A percentile compares a stretch with the other conserved stretches of the same genome.
Evolutionary conservation across 2,888 invertebrate genomes (phyloP).

Genomic region (Apamea sordens): DNA sequence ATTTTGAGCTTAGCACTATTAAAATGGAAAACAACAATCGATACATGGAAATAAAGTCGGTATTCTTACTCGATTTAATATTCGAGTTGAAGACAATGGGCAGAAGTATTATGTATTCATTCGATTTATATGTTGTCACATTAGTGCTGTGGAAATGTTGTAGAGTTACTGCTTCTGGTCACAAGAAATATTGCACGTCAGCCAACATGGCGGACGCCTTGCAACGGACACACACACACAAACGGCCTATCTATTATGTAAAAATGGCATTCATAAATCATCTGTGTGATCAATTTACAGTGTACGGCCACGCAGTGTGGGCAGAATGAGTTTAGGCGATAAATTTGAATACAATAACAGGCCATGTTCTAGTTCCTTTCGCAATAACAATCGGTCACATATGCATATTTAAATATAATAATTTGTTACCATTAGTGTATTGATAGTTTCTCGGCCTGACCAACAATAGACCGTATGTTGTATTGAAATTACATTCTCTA

Average conservation of each 20-base stretch:
- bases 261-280: slow-evolving; percentile 78
- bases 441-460: slow-evolving; percentile 36
- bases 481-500: slow-evolving; percentile 17
- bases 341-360: slow-evolving; percentile 75
- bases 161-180: slow-evolving; percentile 65
- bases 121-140: slow-evolving; percentile 67
- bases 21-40: slow-evolving; percentile 50
- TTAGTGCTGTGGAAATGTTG: slow-evolving; percentile 61
- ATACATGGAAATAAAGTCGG: slow-evolving; percentile 51
- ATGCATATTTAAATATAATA: slow-evolving; percentile 58
- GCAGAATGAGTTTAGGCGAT: slow-evolving; percentile 75
- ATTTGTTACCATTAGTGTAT: slow-evolving; percentile 51
- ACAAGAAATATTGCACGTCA: slow-evolving; percentile 71
- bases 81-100: slow-evolving; percentile 71
- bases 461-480: slow-evolving; percentile 17
- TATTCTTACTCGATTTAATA: slow-evolving; percentile 54
- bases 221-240: slow-evolving; percentile 56
- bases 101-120: slow-evolving; percentile 69
- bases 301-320: slow-evolving; percentile 73
- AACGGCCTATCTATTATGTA: slow-evolving; percentile 74
- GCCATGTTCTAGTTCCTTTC: slow-evolving; percentile 63
- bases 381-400: slow-evolving; percentile 66
- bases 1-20: slow-evolving; percentile 35
- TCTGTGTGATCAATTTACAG: slow-evolving; percentile 77
- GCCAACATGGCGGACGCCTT: slow-evolving; percentile 56